phyloP scores from a whole-genome alignment of 2,797 vertebrate genomes.

The Esox masquinongy region DNA sequence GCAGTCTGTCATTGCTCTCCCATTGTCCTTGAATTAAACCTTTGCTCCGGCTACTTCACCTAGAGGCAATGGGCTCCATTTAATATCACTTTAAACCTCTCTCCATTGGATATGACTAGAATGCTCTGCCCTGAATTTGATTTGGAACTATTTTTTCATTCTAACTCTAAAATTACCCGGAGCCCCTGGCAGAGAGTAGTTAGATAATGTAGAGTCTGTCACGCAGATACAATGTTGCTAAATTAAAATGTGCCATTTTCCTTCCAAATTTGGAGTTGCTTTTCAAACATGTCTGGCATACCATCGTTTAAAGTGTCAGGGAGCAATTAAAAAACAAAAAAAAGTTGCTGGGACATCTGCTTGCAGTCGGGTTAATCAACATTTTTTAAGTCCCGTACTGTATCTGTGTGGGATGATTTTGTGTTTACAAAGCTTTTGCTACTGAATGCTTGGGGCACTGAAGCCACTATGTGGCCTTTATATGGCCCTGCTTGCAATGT shows the following conservation, averaged over 20 bases:
- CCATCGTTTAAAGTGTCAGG: slow-evolving; percentile 46
- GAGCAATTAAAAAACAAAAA: slow-evolving; percentile 67
- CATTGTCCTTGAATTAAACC: slow-evolving; percentile 64
- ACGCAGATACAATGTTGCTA: background rate
- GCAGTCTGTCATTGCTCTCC: slow-evolving; percentile 55
- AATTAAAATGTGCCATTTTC: background rate
- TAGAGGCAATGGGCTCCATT: slow-evolving; percentile 56
- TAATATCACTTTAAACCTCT: slow-evolving; percentile 23
- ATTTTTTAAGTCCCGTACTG: slow-evolving; percentile 54
- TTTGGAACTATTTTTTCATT: slow-evolving; percentile 57
- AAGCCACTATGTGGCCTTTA: background rate
- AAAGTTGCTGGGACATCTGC: slow-evolving; percentile 59
- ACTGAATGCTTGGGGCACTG: background rate
- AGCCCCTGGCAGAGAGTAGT: background rate
- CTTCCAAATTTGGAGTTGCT: background rate
- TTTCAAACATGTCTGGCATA: slow-evolving; percentile 8
- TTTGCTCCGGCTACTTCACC: slow-evolving; percentile 60
- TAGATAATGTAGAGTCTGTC: background rate
- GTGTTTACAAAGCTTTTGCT: slow-evolving; percentile 1
- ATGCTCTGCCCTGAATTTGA: slow-evolving; percentile 51
- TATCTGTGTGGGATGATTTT: slow-evolving; percentile 46
- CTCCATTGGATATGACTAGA: slow-evolving; percentile 38
- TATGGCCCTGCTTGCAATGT: background rate
- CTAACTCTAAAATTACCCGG: background rate
- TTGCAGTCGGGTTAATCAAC: slow-evolving; percentile 60